Conservation (phyloP, 2,888 invertebrate species). For the Galeruca laticollis region DNA sequence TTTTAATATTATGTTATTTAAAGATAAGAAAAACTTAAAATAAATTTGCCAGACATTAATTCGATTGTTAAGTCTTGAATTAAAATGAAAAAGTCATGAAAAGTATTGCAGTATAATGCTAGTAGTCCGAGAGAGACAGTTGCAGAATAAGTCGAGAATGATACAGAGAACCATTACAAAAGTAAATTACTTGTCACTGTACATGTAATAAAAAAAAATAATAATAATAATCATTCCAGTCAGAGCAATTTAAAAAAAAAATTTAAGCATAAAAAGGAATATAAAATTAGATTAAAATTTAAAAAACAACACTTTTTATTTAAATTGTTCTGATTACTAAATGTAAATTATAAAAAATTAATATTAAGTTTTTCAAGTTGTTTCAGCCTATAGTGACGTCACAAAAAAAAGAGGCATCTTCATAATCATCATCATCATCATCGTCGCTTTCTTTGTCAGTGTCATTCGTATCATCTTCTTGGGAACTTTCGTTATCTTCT, state of each 20-base stretch:
- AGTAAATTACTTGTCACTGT: too few relatives aligned
- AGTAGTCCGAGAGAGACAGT: neutral
- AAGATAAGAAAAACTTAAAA: too few relatives aligned
- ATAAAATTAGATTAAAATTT: neutral
- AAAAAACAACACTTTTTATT: neutral
- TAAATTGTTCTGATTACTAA: neutral
- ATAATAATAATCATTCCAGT: neutral
- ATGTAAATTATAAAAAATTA: neutral
- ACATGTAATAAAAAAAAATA: neutral
- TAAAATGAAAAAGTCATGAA: neutral
- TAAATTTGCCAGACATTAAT: too few relatives aligned
- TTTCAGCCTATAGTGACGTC: neutral
- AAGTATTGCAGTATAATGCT: neutral
- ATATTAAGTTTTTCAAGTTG: neutral
- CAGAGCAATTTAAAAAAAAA: neutral
- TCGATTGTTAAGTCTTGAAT: conserved; percentile 4
- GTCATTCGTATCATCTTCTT: conserved; percentile 31
- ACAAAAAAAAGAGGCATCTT: conserved; percentile 2
- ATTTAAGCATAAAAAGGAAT: neutral
- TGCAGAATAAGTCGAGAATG: too few relatives aligned
- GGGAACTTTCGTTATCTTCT: conserved; percentile 33
- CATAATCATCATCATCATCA: conserved; percentile 15
- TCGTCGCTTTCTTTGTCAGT: neutral
- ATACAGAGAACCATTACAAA: neutral
- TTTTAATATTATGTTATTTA: too few relatives aligned